Evolutionary conservation across 2,888 invertebrate genomes (phyloP), one percentile per base, ranked within the genome.

Genomic region (Drosophila siamana): DNA sequence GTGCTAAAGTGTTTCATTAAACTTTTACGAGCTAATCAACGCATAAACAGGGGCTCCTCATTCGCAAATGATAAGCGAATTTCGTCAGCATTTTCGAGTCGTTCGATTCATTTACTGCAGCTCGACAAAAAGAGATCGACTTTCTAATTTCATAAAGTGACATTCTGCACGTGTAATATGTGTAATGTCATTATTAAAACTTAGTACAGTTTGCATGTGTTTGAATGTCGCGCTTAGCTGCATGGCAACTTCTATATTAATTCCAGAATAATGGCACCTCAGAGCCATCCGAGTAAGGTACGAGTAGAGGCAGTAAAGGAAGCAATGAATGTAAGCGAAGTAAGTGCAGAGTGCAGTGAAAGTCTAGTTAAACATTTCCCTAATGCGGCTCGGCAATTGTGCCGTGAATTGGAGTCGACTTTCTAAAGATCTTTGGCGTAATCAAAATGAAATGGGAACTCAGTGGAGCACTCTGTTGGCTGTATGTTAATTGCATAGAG

Each of bases 401-500:
- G 8, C 24, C 7, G n/a, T n/a, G 24, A 44, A 24, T 44, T 13
- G 9, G 13, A 44, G 13, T 44, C 13, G 44, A 44, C n/a, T 38
- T 36, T 38, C 6, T 15, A 15, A 24, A 26, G 24, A 44, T 24
- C 24, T 44, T 41, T 15, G 13, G 24, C 44, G 24, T 44, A 44
- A 26, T 44, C 44, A 44, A 44, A 44, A 26, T 15, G 24, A 13
- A 44, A 46, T 46, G 46, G 26, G 46, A 6, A 15, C 26, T 26
- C 15, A 9, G 26, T 26, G 15, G 15, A 46, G 46, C 9, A 46
- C 26, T 28, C 28, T 16, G 4, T 15, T 19, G 5, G 28, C 4
- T 40, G 43, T 55, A 24, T 55, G 43, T 44, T 55, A 55, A 55
- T 55, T 44, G 22, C 33, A 4, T 44, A 15, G 33, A 33, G 54